phyloP scores from a whole-genome alignment of 2,113 vertebrate species.

The Anser brachyrhynchus region DNA sequence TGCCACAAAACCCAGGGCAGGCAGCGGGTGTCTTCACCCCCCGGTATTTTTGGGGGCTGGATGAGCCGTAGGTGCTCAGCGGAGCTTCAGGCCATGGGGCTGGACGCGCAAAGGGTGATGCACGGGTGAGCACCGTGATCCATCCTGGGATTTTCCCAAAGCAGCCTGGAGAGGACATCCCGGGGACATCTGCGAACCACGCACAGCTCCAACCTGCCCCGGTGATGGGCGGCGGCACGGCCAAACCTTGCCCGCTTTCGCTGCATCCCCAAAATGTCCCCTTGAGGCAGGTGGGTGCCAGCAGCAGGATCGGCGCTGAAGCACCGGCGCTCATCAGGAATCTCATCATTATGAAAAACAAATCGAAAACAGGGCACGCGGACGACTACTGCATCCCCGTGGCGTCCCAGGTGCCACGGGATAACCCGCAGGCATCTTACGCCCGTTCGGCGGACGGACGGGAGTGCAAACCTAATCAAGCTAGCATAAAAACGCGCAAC shows the following conservation, averaged over 20 bases:
- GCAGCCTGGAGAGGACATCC: neutral
- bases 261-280: neutral
- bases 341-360: neutral
- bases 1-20: rapidly evolving
- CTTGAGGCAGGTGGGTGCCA: neutral
- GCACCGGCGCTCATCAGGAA: neutral
- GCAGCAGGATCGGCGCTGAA: neutral
- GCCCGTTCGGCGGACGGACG: neutral
- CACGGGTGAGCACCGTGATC: rapidly evolving
- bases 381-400: neutral
- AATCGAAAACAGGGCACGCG: neutral
- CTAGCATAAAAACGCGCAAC: neutral
- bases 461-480: neutral
- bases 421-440: neutral
- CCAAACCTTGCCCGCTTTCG: too few relatives aligned
- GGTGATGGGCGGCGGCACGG: too few relatives aligned
- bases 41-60: rapidly evolving
- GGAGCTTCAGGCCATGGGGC: neutral
- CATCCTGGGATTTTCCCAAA: rapidly evolving
- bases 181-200: too few relatives aligned
- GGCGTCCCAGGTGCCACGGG: neutral
- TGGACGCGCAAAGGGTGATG: rapidly evolving
- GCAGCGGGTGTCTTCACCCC: neutral
- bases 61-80: rapidly evolving
- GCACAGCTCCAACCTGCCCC: too few relatives aligned